Percentiles rank a stretch among this genome's conserved stretches.
These are phyloP conservation scores for Pseudomyrmex concolor DNA, from an alignment of 1,140 invertebrate genomes.

Conservation along the genomic window DNA sequence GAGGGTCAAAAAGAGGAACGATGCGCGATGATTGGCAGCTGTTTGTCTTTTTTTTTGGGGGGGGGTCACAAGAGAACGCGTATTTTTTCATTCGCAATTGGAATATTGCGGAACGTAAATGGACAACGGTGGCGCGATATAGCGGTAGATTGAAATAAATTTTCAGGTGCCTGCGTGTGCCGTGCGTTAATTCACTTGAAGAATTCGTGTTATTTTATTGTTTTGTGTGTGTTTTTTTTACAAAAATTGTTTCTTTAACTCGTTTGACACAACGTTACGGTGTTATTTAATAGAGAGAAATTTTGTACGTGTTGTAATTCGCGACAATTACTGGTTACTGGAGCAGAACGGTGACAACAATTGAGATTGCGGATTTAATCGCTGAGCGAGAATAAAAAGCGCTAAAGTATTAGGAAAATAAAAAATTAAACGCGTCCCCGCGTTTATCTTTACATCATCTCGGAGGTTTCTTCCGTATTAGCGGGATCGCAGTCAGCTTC, in stretches of 20 bases:
- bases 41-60: conserved; percentile 37
- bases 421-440: neutral
- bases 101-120: neutral
- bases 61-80: conserved; percentile 18
- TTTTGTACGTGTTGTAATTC: neutral
- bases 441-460: neutral
- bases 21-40: conserved; percentile 46
- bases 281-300: neutral
- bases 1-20: conserved; percentile 44
- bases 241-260: neutral
- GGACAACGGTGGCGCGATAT: neutral
- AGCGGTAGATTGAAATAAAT: conserved; percentile 9
- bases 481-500: conserved; percentile 43
- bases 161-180: neutral
- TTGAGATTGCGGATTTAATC: too few species aligned
- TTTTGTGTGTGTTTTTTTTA: neutral
- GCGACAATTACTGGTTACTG: neutral
- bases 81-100: conserved; percentile 32
- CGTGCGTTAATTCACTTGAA: neutral
- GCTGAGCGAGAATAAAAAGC: neutral
- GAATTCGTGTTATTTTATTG: neutral
- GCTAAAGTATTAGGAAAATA: neutral
- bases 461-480: conserved; percentile 25
- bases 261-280: too few species aligned
- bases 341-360: neutral